Evolutionary conservation across 2,888 invertebrate species (phyloP).

Genomic region (Lysandra bellargus): DNA sequence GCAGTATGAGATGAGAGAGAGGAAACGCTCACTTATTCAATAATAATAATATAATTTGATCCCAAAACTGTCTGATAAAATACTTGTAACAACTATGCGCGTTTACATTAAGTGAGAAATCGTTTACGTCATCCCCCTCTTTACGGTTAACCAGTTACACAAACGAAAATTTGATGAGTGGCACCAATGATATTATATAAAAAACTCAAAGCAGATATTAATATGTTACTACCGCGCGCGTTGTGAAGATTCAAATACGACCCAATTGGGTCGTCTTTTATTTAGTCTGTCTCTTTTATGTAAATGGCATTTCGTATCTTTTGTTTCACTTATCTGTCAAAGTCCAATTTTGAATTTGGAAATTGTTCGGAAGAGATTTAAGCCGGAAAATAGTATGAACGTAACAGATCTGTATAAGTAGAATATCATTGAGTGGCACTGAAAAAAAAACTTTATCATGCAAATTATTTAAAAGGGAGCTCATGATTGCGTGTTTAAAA

Average conservation of each 20-base stretch:
- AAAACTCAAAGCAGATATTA: too few relatives aligned
- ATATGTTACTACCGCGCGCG: too few relatives aligned
- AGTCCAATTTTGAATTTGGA: too few relatives aligned
- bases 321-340: too few relatives aligned
- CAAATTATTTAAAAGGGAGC: background rate
- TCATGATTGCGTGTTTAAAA: background rate
- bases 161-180: background rate
- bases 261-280: too few relatives aligned
- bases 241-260: too few relatives aligned
- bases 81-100: conserved; percentile 37
- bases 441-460: background rate
- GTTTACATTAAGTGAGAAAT: background rate
- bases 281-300: too few relatives aligned
- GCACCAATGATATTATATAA: background rate
- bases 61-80: conserved; percentile 66
- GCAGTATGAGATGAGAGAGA: conserved; percentile 15
- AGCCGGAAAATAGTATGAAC: too few relatives aligned
- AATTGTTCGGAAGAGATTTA: too few relatives aligned
- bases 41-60: conserved; percentile 61
- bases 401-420: too few relatives aligned
- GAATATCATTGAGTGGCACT: too few relatives aligned
- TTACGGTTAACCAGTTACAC: background rate
- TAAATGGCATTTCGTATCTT: too few relatives aligned
- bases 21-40: conserved; percentile 39
- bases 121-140: background rate